Percentiles rank a stretch among this genome's conserved stretches.
These are phyloP conservation scores for Cirrhinus mrigala DNA, from an alignment of 2,797 vertebrate species.

Conservation along the genomic window DNA sequence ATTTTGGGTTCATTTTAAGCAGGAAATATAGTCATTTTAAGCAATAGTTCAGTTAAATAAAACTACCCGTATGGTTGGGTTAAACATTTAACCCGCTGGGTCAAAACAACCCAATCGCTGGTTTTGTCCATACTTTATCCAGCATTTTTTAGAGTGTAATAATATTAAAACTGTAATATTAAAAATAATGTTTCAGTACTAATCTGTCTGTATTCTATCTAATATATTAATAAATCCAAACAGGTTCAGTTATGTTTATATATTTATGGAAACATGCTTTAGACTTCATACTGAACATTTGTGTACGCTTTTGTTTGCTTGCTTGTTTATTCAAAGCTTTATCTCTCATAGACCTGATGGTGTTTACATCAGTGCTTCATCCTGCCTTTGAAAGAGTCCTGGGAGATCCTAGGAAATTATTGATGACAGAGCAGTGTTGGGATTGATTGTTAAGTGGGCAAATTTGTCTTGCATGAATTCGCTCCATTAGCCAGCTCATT, in stretches of 20 bases:
- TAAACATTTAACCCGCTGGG: too few species aligned
- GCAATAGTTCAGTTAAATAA: too few species aligned
- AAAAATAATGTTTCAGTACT: too few species aligned
- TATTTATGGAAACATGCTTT: background rate
- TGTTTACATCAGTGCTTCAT: constrained; percentile 40
- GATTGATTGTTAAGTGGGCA: constrained; percentile 82
- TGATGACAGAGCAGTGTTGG: constrained; percentile 60
- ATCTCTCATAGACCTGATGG: constrained; percentile 30
- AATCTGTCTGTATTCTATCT: too few species aligned
- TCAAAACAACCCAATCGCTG: too few species aligned
- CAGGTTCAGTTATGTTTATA: background rate
- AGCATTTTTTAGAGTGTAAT: too few species aligned
- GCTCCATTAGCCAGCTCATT: constrained; percentile 79
- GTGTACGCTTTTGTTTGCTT: constrained; percentile 11
- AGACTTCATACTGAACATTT: background rate
- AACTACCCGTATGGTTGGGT: too few species aligned
- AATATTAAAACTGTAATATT: too few species aligned
- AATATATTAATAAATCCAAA: too few species aligned
- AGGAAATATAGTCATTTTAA: too few species aligned
- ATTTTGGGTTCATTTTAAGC: too few species aligned
- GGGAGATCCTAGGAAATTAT: constrained; percentile 56
- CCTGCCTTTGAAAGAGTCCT: constrained; percentile 35
- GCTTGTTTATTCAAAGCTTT: constrained; percentile 10
- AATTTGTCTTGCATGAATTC: constrained; percentile 81
- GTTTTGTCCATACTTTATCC: too few species aligned